Evolutionary conservation across 2,113 vertebrate species (phyloP), one percentile per base, ranked within the genome.

Genomic region (Bagarius yarrelli): DNA sequence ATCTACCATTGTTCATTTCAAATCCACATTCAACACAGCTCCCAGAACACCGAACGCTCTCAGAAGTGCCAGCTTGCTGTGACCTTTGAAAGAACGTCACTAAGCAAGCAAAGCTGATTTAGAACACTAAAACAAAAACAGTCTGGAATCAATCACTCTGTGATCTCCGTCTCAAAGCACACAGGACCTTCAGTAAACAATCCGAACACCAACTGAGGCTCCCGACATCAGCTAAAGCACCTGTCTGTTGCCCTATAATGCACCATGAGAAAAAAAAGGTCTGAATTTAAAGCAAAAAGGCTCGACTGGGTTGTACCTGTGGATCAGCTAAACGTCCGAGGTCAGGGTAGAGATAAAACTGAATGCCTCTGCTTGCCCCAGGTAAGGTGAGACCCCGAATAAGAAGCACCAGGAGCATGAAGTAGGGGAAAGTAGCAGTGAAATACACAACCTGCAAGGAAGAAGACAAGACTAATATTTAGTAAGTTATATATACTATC

Each of bases 341-440:
- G n/a, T 93, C 91, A 23, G 92, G 93, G 61, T 91, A 87, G 34
- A 94, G 90, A 81, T 94, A 93, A 85, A 83, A 93, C 56, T 81
- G 0, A 1, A 94, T 85, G 75, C 93, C 92, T 74, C 90, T 67
- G 5, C 81, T 25, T 80, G 93, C 92, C 5, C 93, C 93, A 44
- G 93, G 93, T 78, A 93, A 87, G 53, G 89, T 61, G 14, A 94
- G 84, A 16, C 93, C 92, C 55, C 92, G 90, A 72, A 93, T 84
- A 74, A 94, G 76, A 80, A 94, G 88, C 55, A 92, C 83, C 3
- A 92, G 2, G 55, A 94, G 36, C 92, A 93, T 94, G 40, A 88
- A 27, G 8, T 94, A 94, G 3, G 92, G 93, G 52, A 93, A 93
- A 52, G 92, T 93, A 40, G 93, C 93, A n/a, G 93, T 93, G 69